phyloP scores from a whole-genome alignment of 2,113 vertebrate genomes.

The Macquaria ambigua region DNA sequence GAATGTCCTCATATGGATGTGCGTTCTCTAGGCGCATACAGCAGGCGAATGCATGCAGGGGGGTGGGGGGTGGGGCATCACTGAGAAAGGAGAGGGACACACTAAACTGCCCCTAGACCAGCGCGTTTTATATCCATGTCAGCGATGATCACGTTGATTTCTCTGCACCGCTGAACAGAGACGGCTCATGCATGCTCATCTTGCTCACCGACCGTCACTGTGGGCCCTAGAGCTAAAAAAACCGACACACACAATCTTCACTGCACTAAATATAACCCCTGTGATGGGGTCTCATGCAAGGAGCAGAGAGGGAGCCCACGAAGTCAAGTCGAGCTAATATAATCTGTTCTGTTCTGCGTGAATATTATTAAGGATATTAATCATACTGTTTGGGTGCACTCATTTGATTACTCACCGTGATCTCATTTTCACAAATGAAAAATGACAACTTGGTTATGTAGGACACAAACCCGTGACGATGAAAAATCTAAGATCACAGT shows the following conservation, averaged over 20 bases:
- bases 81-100: conserved; percentile 77
- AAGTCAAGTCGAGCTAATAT: conserved; percentile 47
- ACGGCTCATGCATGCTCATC: conserved; percentile 62
- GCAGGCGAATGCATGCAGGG: conserved; percentile 70
- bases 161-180: conserved; percentile 59
- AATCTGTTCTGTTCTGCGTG: conserved; percentile 55
- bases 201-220: conserved; percentile 52
- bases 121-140: conserved; percentile 53
- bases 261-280: conserved; percentile 27
- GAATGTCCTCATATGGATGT: conserved; percentile 68
- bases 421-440: conserved; percentile 48
- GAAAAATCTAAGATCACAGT: conserved; percentile 50
- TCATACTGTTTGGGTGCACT: conserved; percentile 55
- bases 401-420: conserved; percentile 57
- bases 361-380: conserved; percentile 50
- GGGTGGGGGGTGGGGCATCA: conserved; percentile 4
- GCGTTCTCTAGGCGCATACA: conserved; percentile 48
- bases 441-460: conserved; percentile 51
- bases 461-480: conserved; percentile 31
- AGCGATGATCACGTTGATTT: conserved; percentile 50
- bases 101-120: conserved; percentile 57
- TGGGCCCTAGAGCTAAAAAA: conserved; percentile 46
- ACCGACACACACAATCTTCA: conserved; percentile 38
- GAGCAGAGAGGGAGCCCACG: conserved; percentile 6
- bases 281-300: conserved; percentile 49